Conservation (phyloP, 2,797 vertebrate genomes). For the Eurystomus glaucurus region DNA sequence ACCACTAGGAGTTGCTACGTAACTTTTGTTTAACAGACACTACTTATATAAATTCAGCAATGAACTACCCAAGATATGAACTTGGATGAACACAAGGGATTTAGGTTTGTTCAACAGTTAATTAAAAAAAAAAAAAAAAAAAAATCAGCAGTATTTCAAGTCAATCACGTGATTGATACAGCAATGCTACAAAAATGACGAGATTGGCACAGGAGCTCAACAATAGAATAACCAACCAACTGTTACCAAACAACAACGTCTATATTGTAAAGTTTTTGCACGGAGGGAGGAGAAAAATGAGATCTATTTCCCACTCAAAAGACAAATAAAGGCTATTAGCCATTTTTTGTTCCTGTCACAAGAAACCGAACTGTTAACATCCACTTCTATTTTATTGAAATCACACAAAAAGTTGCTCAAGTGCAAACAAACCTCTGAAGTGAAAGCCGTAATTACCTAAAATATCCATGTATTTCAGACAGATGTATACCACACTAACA, state of each 20-base stretch:
- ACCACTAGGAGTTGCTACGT: background rate
- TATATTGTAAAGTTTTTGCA: constrained; percentile 43
- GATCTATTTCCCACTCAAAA: background rate
- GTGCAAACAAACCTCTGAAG: background rate
- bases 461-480: background rate
- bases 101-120: background rate
- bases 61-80: accelerated
- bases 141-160: background rate
- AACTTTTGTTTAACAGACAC: background rate
- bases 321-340: background rate
- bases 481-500: background rate
- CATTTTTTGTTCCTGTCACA: background rate
- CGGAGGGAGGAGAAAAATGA: background rate
- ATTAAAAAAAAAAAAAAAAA: background rate
- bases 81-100: background rate
- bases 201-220: constrained; percentile 19
- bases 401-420: background rate
- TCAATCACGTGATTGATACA: background rate
- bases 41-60: background rate
- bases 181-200: background rate
- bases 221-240: constrained; percentile 43
- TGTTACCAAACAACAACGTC: constrained; percentile 34
- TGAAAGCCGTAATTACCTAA: background rate
- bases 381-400: background rate
- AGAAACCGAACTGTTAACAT: background rate